phyloP scores from a whole-genome alignment of 2,113 vertebrate species.

The Mesocricetus auratus region DNA sequence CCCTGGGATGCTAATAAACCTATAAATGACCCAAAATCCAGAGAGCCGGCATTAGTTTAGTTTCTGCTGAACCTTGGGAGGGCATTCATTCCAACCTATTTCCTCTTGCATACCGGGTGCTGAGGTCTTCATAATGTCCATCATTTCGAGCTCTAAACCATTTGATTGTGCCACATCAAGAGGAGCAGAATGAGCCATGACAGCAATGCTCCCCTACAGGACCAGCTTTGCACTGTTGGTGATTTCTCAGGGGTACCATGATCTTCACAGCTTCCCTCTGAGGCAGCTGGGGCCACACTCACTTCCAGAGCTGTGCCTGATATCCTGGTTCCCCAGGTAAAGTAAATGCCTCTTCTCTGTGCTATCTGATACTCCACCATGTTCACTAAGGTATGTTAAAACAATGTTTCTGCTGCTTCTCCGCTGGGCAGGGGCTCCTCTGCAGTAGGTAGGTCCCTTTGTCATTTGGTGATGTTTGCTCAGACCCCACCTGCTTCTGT shows the following conservation, averaged over 20 bases:
- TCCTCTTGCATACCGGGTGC: neutral
- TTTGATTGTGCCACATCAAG: slow-evolving; percentile 3
- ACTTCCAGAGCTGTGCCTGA: neutral
- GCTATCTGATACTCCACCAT: neutral
- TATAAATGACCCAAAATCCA: neutral
- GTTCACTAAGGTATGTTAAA: neutral
- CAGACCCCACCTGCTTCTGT: neutral
- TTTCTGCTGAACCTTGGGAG: neutral
- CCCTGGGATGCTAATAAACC: neutral
- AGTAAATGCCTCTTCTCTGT: neutral
- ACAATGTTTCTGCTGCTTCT: neutral
- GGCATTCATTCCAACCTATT: neutral
- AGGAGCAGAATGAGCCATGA: neutral
- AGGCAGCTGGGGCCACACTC: neutral
- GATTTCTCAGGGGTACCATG: neutral
- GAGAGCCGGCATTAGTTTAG: neutral
- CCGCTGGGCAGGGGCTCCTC: accelerated
- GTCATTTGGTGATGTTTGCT: too few relatives aligned
- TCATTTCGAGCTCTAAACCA: neutral
- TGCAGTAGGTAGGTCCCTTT: neutral
- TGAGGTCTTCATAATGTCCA: neutral
- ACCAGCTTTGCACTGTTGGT: neutral
- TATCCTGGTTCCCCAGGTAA: accelerated
- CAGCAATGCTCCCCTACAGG: neutral
- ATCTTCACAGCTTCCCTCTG: neutral